Conservation (phyloP, 2,797 vertebrate species). For the Limosa lapponica region DNA sequence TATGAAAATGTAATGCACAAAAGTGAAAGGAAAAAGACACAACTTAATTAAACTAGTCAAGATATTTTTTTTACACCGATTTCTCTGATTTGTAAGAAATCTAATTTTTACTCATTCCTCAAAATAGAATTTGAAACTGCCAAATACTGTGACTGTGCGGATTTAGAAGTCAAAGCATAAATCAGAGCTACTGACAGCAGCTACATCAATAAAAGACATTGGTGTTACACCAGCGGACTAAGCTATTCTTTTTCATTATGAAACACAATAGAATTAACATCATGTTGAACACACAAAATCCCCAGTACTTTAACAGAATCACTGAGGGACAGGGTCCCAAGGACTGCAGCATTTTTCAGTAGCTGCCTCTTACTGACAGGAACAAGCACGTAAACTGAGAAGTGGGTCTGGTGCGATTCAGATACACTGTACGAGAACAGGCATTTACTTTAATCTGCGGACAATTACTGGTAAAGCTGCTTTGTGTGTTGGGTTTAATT, state of each 20-base stretch:
- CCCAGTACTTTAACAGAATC: neutral
- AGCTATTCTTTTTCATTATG: neutral
- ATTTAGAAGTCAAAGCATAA: neutral
- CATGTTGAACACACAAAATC: neutral
- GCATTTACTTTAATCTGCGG: conserved; percentile 52
- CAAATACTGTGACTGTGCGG: neutral
- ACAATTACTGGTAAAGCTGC: conserved; percentile 48
- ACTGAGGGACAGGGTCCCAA: neutral
- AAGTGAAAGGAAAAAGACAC: neutral
- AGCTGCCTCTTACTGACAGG: neutral
- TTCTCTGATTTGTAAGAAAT: neutral
- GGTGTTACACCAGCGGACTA: neutral
- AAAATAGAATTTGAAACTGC: neutral
- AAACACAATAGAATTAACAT: neutral
- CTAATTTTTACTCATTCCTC: neutral
- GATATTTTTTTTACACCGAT: neutral
- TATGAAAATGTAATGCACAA: neutral
- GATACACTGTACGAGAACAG: neutral
- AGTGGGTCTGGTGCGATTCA: neutral
- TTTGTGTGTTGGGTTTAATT: conserved; percentile 54
- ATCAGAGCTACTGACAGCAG: neutral
- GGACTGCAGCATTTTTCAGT: neutral
- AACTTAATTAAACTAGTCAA: neutral
- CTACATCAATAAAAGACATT: neutral
- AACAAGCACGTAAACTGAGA: neutral